These are phyloP conservation scores for Poecilia gillii DNA, from an alignment of 2,797 vertebrate species.

Conservation along the genomic window DNA sequence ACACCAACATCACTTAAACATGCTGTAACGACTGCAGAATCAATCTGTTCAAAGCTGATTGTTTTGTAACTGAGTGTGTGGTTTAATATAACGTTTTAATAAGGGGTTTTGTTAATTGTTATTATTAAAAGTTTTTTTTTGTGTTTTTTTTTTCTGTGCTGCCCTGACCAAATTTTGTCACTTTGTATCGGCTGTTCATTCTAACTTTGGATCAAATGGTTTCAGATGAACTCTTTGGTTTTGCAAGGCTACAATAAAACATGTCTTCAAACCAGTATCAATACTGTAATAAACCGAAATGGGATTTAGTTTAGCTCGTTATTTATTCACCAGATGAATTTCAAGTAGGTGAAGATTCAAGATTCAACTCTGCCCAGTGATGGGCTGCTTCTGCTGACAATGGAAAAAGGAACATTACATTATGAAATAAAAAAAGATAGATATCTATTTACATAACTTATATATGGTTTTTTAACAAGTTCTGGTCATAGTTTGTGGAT, in stretches of 20 bases:
- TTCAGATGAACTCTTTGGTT: background rate
- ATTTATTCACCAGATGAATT: background rate
- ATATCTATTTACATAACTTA: background rate
- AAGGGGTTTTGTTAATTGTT: background rate
- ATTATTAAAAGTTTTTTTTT: background rate
- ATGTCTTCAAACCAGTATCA: background rate
- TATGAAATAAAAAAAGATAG: background rate
- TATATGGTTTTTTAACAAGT: background rate
- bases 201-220: background rate
- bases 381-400: background rate
- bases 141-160: background rate
- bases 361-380: background rate
- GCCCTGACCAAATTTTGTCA: background rate
- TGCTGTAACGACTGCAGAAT: background rate
- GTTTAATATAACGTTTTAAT: background rate
- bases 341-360: background rate
- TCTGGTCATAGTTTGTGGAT: background rate
- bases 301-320: background rate
- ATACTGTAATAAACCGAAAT: background rate
- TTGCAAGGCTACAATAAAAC: background rate
- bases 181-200: background rate
- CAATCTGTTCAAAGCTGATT: background rate
- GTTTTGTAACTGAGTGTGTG: background rate
- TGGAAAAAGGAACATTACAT: background rate
- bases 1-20: background rate